Evolutionary conservation across 37 sponge, comb jelly and placozoan genomes (phyloP), one percentile per base, ranked within the genome.

Genomic region (Halichondria panicea): DNA sequence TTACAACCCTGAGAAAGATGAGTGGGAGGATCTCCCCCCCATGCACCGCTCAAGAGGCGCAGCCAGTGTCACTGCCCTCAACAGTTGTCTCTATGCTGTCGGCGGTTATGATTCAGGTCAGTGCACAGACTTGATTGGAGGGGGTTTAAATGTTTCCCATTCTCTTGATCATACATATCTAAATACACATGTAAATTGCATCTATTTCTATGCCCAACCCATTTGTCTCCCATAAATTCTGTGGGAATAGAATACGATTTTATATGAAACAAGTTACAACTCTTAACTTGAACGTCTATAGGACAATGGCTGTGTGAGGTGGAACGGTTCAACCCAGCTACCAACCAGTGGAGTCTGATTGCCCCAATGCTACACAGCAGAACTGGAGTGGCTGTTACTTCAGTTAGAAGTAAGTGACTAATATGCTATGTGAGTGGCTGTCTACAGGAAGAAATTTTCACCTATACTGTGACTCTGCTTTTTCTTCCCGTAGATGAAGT

Each of bases 271-370:
- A 35, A 13, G 11, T 63, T 34, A 13, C 6, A 5, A 35, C 64
- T 63, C 7, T 63, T 33, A 6, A 30, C 19, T 63, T 63, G 64
- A 35, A n/a, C 15, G 44, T 67, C 21, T 24, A 42, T 41, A 86
- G 86, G 93, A 25, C 93, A 93, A 75, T 93, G 93, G 93, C 56
- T 93, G 82, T 88, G 86, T 85, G 93, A 93, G 68, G 93, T 93
- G 78, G 93, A 93, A 54, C 45, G 89, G 27, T 93, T 93, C 68
- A 89, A 93, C 53, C 93, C 93, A 0, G 4, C 0, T 25, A 72
- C 78, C 36, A 81, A 71, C 41, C 93, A 93, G 58, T 93, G 93
- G 93, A 74, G 85, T 45, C 65, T 93, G 50, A 85, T 93, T 59
- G 83, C 86, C 33, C 93, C 93, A 38, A 84, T 93, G 86, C 81